These are phyloP conservation scores for Drosophila emarginata DNA, from an alignment of 2,888 invertebrate genomes.

Conservation along the genomic window DNA sequence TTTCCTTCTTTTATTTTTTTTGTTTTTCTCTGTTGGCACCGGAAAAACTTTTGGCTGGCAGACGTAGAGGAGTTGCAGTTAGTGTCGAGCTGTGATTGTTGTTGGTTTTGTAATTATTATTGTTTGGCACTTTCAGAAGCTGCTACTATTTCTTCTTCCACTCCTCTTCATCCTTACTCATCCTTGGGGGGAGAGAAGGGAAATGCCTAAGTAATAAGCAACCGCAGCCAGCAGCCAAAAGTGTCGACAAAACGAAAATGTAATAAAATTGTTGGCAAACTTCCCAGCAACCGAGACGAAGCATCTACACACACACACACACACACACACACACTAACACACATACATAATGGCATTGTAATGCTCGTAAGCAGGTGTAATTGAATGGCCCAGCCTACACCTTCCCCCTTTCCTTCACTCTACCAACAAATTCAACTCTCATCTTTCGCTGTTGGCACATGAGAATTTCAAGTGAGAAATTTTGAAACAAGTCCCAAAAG, in stretches of 20 bases:
- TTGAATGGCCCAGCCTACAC: slow-evolving; percentile 58
- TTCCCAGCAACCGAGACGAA: slow-evolving; percentile 38
- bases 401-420: slow-evolving; percentile 1
- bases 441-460: slow-evolving; percentile 56
- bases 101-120: slow-evolving; percentile 65
- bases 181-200: background rate
- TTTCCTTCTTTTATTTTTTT: background rate
- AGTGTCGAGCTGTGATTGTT: slow-evolving; percentile 36
- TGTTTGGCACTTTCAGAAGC: slow-evolving; percentile 63
- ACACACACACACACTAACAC: slow-evolving; percentile 17
- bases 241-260: slow-evolving; percentile 71
- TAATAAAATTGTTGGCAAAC: slow-evolving; percentile 74
- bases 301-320: slow-evolving; percentile 19
- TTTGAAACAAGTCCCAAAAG: slow-evolving; percentile 13
- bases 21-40: slow-evolving; percentile 47
- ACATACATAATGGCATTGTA: slow-evolving; percentile 52
- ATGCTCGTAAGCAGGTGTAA: slow-evolving; percentile 73
- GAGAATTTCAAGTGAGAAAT: slow-evolving; percentile 50
- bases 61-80: slow-evolving; percentile 47
- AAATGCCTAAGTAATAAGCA: slow-evolving; percentile 60
- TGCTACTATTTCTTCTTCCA: slow-evolving; percentile 17
- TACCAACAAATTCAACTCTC: slow-evolving; percentile 1
- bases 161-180: slow-evolving; percentile 15
- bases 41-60: slow-evolving; percentile 56
- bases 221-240: slow-evolving; percentile 58